A percentile compares a stretch with the other conserved stretches of the same genome.
phyloP scores from a whole-genome alignment of 64 coral and sea anemone genomes.

The Acropora yongei region DNA sequence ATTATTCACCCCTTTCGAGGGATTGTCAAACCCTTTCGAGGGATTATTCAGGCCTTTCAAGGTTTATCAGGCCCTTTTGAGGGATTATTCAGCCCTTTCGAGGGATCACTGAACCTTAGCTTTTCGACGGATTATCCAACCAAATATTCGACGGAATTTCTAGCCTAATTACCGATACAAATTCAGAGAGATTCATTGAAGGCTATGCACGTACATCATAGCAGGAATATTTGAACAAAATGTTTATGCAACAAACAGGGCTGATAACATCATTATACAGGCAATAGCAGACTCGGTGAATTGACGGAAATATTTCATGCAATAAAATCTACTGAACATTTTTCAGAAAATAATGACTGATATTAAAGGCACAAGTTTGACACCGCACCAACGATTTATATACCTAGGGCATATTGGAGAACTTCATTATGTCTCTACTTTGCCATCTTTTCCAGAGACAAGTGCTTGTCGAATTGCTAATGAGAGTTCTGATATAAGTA shows the following conservation, averaged over 20 bases:
- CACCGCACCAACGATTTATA: background rate
- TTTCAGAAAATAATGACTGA: background rate
- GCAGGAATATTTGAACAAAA: constrained; percentile 14
- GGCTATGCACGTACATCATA: background rate
- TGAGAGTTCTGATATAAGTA: too few relatives aligned
- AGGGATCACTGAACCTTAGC: too few relatives aligned
- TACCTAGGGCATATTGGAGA: constrained; percentile 18
- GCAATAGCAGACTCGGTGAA: constrained; percentile 8
- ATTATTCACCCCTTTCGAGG: too few relatives aligned
- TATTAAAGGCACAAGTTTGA: background rate
- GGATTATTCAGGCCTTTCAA: constrained; percentile 6
- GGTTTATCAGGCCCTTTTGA: too few relatives aligned
- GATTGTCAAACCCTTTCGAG: background rate
- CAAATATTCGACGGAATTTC: too few relatives aligned
- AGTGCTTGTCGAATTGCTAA: too few relatives aligned
- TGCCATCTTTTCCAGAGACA: too few relatives aligned
- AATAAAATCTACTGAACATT: background rate
- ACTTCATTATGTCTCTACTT: constrained; percentile 18
- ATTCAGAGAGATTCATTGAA: constrained; percentile 29
- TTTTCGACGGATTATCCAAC: too few relatives aligned
- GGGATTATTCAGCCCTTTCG: too few relatives aligned
- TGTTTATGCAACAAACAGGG: constrained; percentile 10
- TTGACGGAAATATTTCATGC: background rate
- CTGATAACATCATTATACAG: constrained; percentile 11
- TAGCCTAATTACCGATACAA: too few relatives aligned